Conservation (phyloP, 1,140 invertebrate genomes). For the Leucophenga varia region DNA sequence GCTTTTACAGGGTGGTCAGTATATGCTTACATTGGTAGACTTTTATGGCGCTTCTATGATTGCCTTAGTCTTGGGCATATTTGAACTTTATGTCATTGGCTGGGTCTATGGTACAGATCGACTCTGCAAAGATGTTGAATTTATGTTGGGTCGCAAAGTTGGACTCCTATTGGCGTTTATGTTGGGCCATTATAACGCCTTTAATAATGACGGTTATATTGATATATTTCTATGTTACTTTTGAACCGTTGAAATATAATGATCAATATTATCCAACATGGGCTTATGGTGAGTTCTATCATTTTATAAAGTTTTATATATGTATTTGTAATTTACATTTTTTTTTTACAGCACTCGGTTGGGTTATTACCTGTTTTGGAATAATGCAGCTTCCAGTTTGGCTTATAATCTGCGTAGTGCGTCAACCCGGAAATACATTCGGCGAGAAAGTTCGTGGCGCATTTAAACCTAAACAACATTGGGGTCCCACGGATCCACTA, state of each 20-base stretch:
- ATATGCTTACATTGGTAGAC: constrained; percentile 76
- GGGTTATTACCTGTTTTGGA: constrained; percentile 61
- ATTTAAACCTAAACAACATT: constrained; percentile 58
- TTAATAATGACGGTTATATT: constrained; percentile 68
- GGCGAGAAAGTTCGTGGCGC: constrained; percentile 57
- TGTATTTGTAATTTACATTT: accelerated
- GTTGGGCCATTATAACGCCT: constrained; percentile 79
- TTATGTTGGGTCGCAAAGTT: constrained; percentile 72
- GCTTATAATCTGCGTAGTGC: constrained; percentile 58
- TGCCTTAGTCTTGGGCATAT: constrained; percentile 67
- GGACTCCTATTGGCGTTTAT: constrained; percentile 77
- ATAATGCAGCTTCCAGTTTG: constrained; percentile 64
- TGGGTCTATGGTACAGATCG: constrained; percentile 74
- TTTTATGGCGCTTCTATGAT: constrained; percentile 74
- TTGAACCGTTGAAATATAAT: constrained; percentile 60
- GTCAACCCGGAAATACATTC: constrained; percentile 47
- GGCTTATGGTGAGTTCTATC: constrained; percentile 56
- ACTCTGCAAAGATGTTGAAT: constrained; percentile 65
- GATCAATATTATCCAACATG: constrained; percentile 56
- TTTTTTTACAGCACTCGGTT: constrained; percentile 58
- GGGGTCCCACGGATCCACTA: constrained; percentile 59
- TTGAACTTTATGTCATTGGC: constrained; percentile 65
- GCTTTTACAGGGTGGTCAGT: constrained; percentile 81
- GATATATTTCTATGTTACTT: constrained; percentile 64
- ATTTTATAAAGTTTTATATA: not conserved